Conservation (phyloP, 2,113 vertebrate species). For the Macquaria ambigua region DNA sequence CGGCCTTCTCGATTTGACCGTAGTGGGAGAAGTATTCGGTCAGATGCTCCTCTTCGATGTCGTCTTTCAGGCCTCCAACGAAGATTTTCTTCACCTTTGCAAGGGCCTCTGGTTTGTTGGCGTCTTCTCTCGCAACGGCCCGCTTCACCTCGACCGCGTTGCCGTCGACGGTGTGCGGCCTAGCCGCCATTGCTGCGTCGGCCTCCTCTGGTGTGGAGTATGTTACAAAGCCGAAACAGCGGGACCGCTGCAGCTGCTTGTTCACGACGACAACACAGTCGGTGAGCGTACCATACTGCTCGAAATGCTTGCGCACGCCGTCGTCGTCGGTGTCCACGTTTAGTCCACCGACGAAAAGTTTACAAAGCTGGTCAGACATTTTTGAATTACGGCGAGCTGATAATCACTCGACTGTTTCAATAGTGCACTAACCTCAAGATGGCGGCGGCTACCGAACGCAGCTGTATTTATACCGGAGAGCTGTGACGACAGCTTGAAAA, state of each 20-base stretch:
- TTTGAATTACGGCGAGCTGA: not conserved
- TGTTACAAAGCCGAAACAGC: constrained; percentile 97
- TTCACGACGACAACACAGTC: constrained; percentile 83
- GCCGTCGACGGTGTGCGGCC: constrained; percentile 94
- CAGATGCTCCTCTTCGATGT: constrained; percentile 92
- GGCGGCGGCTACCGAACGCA: constrained; percentile 37
- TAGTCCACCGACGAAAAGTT: constrained; percentile 96
- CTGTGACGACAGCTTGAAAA: constrained; percentile 26
- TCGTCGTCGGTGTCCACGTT: constrained; percentile 97
- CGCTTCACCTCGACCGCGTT: constrained; percentile 95
- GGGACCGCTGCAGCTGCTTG: constrained; percentile 86
- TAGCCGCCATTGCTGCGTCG: constrained; percentile 93
- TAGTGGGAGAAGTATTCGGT: constrained; percentile 93
- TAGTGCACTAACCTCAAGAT: constrained; percentile 52
- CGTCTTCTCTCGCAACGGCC: constrained; percentile 94
- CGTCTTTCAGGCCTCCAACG: constrained; percentile 94
- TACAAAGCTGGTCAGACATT: constrained; percentile 96
- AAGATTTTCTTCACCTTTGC: constrained; percentile 99
- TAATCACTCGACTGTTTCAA: accelerated
- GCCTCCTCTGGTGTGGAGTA: constrained; percentile 94
- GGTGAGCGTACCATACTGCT: constrained; percentile 89
- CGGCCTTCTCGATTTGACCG: constrained; percentile 94
- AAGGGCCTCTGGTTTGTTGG: constrained; percentile 92
- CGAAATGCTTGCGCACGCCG: constrained; percentile 94
- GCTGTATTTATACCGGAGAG: constrained; percentile 37